Evolutionary conservation across 2,113 vertebrate species (phyloP).

Genomic region (Barnardius zonarius): DNA sequence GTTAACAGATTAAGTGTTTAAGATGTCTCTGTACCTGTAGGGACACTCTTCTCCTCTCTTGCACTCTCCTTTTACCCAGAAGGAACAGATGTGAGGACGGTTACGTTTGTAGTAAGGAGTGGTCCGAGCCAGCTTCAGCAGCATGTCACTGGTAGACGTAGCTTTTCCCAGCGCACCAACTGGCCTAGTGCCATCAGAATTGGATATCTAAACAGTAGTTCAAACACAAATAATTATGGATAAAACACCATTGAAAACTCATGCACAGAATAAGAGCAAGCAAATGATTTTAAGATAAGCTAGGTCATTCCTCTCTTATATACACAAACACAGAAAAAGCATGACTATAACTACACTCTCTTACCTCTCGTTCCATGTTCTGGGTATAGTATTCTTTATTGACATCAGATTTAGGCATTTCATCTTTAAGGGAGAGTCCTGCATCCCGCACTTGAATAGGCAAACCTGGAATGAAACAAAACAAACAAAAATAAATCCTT

Average conservation of each 20-base stretch:
- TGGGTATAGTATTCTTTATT: slow-evolving; percentile 99
- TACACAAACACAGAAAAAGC: background rate
- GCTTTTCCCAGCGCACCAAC: slow-evolving; percentile 93
- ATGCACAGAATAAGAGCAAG: background rate
- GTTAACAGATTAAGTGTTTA: background rate
- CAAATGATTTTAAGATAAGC: background rate
- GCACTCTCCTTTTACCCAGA: slow-evolving; percentile 99
- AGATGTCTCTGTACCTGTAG: slow-evolving; percentile 80
- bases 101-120: slow-evolving; percentile 99
- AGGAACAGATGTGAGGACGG: slow-evolving; percentile 97
- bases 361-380: slow-evolving; percentile 97
- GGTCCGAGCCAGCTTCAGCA: slow-evolving; percentile 94
- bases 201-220: slow-evolving; percentile 81
- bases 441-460: slow-evolving; percentile 98
- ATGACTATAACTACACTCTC: background rate
- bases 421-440: slow-evolving; percentile 92
- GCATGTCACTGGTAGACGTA: slow-evolving; percentile 93
- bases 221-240: background rate
- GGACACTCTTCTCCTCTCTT: slow-evolving; percentile 98
- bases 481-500: background rate
- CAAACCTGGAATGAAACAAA: slow-evolving; percentile 78
- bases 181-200: slow-evolving; percentile 90
- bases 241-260: background rate
- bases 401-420: slow-evolving; percentile 96
- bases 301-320: background rate